Conservation (phyloP, 2,888 invertebrate species). For the Temnothorax rugatulus region DNA sequence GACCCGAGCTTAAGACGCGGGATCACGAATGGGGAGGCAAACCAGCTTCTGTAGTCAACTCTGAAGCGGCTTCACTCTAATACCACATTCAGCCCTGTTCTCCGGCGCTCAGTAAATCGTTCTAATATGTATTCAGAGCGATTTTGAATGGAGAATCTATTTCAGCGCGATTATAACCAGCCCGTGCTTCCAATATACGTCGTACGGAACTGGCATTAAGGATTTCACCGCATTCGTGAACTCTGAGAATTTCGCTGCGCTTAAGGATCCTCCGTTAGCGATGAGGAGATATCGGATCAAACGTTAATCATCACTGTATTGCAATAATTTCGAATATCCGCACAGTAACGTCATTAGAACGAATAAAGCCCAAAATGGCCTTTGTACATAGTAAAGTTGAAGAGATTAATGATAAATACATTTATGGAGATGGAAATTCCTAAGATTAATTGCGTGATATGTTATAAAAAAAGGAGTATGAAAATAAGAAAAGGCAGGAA, state of each 20-base stretch:
- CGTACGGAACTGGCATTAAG: conserved; percentile 61
- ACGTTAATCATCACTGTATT: conserved; percentile 33
- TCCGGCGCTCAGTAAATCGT: conserved; percentile 77
- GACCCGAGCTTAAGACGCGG: conserved; percentile 68
- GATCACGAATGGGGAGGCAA: conserved; percentile 65
- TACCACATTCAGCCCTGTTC: conserved; percentile 80
- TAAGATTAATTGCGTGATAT: conserved; percentile 71
- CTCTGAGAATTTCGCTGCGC: conserved; percentile 42
- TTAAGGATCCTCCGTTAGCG: conserved; percentile 24
- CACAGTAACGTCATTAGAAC: background rate
- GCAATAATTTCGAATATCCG: conserved; percentile 16
- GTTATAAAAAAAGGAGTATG: conserved; percentile 59
- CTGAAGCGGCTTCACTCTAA: conserved; percentile 76
- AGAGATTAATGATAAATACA: conserved; percentile 75
- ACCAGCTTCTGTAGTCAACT: conserved; percentile 61
- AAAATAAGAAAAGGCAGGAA: conserved; percentile 47
- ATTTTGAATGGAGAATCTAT: conserved; percentile 79
- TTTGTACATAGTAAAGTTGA: conserved; percentile 62
- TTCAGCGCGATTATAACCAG: conserved; percentile 71
- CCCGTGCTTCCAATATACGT: conserved; percentile 73
- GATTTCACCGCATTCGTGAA: conserved; percentile 40
- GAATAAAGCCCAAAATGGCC: conserved; percentile 62
- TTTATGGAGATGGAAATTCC: conserved; percentile 70
- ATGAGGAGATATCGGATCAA: conserved; percentile 19
- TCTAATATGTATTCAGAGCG: conserved; percentile 79